Percentiles rank a stretch among this genome's conserved stretches.
phyloP scores from a whole-genome alignment of 2,113 vertebrate genomes.

The Amblyornis subalaris region DNA sequence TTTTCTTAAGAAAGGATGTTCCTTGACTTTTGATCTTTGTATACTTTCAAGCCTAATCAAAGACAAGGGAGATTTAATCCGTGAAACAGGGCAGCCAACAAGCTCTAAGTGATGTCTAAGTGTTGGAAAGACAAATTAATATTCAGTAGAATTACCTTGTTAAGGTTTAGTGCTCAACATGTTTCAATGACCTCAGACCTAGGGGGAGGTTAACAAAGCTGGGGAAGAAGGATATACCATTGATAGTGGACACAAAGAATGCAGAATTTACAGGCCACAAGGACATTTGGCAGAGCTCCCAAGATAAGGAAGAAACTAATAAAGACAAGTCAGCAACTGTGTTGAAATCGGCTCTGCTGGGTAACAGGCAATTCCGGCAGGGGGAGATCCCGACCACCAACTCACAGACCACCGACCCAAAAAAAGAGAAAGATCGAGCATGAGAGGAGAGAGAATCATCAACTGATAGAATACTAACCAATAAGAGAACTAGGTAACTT shows the following conservation, averaged over 20 bases:
- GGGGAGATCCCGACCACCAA: background rate
- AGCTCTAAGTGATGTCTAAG: background rate
- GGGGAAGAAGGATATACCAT: background rate
- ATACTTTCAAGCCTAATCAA: background rate
- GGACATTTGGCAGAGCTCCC: background rate
- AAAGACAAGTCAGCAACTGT: background rate
- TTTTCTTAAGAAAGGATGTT: accelerated
- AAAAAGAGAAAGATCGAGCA: background rate
- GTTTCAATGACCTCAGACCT: background rate
- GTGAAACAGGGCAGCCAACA: background rate
- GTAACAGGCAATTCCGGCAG: background rate
- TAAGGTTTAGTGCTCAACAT: background rate
- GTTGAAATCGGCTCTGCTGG: background rate
- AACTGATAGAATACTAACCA: background rate
- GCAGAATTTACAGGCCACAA: background rate
- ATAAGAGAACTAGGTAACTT: background rate
- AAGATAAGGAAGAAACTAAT: background rate
- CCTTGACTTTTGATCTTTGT: background rate
- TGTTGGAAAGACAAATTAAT: background rate
- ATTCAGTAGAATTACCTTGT: background rate
- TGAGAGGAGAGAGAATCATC: background rate
- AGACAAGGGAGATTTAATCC: background rate
- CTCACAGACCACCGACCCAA: background rate
- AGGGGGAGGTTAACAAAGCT: background rate
- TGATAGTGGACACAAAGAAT: background rate